These are phyloP conservation scores for Heterodera filipjevi DNA, from an alignment of 2,888 invertebrate species.

Conservation along the genomic window DNA sequence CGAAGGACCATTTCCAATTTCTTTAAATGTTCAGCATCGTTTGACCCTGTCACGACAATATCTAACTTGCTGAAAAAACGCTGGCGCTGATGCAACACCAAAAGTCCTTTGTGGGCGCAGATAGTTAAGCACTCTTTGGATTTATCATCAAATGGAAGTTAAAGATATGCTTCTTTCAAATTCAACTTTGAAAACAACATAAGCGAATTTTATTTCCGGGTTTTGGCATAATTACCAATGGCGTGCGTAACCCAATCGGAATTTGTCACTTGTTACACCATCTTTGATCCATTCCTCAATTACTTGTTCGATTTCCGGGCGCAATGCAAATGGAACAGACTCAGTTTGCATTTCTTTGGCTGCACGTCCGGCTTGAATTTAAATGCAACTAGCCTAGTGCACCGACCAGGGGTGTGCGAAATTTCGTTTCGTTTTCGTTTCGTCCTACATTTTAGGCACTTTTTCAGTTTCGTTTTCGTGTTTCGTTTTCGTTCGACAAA, in stretches of 20 bases:
- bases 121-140: slow-evolving; percentile 47
- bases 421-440: too few species aligned
- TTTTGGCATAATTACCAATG: slow-evolving; percentile 39
- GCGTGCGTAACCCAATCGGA: slow-evolving; percentile 44
- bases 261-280: slow-evolving; percentile 38
- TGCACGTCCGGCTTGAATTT: too few species aligned
- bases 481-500: too few species aligned
- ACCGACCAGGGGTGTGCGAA: too few species aligned
- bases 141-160: slow-evolving; percentile 39
- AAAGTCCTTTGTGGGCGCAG: slow-evolving; percentile 47
- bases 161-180: slow-evolving; percentile 34
- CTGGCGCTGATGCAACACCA: slow-evolving; percentile 36
- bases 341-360: too few species aligned
- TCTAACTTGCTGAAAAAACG: slow-evolving; percentile 48
- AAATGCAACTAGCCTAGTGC: too few species aligned
- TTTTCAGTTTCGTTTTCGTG: too few species aligned
- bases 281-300: slow-evolving; percentile 31
- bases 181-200: slow-evolving; percentile 38
- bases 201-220: slow-evolving; percentile 33
- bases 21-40: too few species aligned
- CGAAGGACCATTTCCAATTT: slow-evolving; percentile 20
- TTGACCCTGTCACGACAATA: slow-evolving; percentile 43
- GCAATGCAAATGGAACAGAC: slow-evolving; percentile 41
- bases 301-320: slow-evolving; percentile 33
- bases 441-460: too few species aligned